Conservation (phyloP, 2,797 vertebrate species). For the Chanos chanos region DNA sequence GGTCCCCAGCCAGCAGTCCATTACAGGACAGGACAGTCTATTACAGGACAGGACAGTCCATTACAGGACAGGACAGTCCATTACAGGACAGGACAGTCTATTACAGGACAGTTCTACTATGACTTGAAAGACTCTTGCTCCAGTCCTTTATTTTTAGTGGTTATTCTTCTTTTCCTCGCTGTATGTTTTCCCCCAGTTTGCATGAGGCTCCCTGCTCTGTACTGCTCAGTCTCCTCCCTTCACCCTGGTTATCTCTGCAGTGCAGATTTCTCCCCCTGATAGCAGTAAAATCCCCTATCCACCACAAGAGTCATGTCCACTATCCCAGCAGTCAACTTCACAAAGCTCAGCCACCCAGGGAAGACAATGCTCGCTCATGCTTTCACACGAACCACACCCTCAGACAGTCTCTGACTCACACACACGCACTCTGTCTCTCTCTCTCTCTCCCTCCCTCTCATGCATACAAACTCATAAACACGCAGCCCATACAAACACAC, state of each 20-base stretch:
- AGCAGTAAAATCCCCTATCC: slow-evolving; percentile 66
- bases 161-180: slow-evolving; percentile 34
- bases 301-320: background rate
- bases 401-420: too few relatives aligned
- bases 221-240: slow-evolving; percentile 33
- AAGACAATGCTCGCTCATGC: background rate
- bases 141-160: background rate
- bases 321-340: background rate
- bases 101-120: too few relatives aligned
- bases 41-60: too few relatives aligned
- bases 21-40: too few relatives aligned
- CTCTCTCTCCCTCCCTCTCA: background rate
- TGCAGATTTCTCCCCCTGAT: slow-evolving; percentile 74
- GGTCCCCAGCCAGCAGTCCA: too few relatives aligned
- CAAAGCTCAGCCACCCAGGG: background rate
- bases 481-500: background rate
- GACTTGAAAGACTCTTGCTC: too few relatives aligned
- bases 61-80: too few relatives aligned
- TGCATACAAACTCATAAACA: background rate
- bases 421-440: too few relatives aligned
- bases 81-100: too few relatives aligned
- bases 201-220: slow-evolving; percentile 1
- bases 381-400: too few relatives aligned
- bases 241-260: slow-evolving; percentile 65
- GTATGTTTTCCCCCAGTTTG: slow-evolving; percentile 28